Evolutionary conservation across 1,140 invertebrate species (phyloP).

Genomic region (Delia radicum): DNA sequence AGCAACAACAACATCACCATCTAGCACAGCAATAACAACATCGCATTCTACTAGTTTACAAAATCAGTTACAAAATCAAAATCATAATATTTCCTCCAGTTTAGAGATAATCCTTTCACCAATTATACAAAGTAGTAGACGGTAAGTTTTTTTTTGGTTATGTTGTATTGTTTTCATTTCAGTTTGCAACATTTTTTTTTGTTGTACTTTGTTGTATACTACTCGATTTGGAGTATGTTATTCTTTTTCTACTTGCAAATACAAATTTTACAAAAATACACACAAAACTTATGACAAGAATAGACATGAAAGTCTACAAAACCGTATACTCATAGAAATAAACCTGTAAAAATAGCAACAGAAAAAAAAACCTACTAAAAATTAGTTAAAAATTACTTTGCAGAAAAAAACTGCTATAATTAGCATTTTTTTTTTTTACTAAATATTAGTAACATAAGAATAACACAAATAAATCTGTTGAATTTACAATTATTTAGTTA

Average conservation of each 20-base stretch:
- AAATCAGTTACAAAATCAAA: slow-evolving; percentile 36
- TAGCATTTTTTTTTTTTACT: too few species aligned
- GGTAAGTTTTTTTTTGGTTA: slow-evolving; percentile 43
- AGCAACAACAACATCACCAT: slow-evolving; percentile 34
- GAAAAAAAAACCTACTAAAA: too few species aligned
- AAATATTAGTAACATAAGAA: too few species aligned
- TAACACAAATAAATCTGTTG: too few species aligned
- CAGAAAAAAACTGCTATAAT: too few species aligned
- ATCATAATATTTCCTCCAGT: slow-evolving; percentile 56
- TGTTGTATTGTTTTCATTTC: background rate
- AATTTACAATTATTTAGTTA: too few species aligned
- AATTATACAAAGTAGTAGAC: slow-evolving; percentile 57
- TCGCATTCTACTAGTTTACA: background rate
- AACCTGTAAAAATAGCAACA: too few species aligned
- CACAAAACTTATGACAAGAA: background rate
- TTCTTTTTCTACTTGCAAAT: background rate
- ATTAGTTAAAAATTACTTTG: too few species aligned
- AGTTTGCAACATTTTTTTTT: background rate
- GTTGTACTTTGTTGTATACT: background rate
- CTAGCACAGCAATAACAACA: slow-evolving; percentile 19
- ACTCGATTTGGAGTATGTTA: background rate
- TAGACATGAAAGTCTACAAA: too few species aligned
- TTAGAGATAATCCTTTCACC: slow-evolving; percentile 56
- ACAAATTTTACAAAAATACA: background rate
- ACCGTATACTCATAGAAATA: too few species aligned